Evolutionary conservation across 2,888 invertebrate species (phyloP).

Genomic region (Drosophila diplacantha): DNA sequence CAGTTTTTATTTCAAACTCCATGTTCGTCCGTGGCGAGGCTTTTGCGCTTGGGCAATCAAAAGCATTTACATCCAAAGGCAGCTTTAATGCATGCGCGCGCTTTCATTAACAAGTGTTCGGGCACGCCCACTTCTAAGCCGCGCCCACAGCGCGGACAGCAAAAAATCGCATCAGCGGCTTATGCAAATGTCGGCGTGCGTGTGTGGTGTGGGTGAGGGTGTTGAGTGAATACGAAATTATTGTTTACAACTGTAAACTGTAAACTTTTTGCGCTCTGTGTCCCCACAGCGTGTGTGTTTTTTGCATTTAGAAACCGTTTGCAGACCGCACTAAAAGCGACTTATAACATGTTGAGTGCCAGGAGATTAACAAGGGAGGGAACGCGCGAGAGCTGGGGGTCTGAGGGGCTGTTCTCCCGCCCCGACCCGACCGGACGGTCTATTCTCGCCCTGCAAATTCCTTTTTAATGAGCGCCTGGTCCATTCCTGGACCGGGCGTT

Average conservation of each 20-base stretch:
- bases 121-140: slow-evolving; percentile 66
- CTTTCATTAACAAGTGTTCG: slow-evolving; percentile 64
- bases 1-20: slow-evolving; percentile 25
- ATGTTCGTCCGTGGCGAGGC: slow-evolving; percentile 50
- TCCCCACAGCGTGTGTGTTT: slow-evolving; percentile 21
- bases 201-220: slow-evolving; percentile 44
- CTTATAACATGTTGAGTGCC: slow-evolving; percentile 74
- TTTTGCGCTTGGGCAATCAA: slow-evolving; percentile 70
- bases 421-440: slow-evolving; percentile 5
- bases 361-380: slow-evolving; percentile 64
- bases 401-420: background rate
- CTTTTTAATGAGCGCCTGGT: slow-evolving; percentile 70
- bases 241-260: slow-evolving; percentile 72
- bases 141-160: slow-evolving; percentile 46
- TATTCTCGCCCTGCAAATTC: slow-evolving; percentile 59
- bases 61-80: slow-evolving; percentile 62
- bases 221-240: slow-evolving; percentile 73
- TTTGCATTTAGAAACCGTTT: slow-evolving; percentile 62
- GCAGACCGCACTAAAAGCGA: slow-evolving; percentile 73
- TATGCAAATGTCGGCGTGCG: slow-evolving; percentile 61
- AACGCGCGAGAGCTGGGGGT: slow-evolving; percentile 38
- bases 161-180: slow-evolving; percentile 73
- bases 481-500: slow-evolving; percentile 41
- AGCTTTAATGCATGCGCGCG: slow-evolving; percentile 72
- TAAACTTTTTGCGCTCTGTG: slow-evolving; percentile 54